Evolutionary conservation across 2,888 invertebrate species (phyloP), one percentile per base, ranked within the genome.

Genomic region (Epinotia ramella): DNA sequence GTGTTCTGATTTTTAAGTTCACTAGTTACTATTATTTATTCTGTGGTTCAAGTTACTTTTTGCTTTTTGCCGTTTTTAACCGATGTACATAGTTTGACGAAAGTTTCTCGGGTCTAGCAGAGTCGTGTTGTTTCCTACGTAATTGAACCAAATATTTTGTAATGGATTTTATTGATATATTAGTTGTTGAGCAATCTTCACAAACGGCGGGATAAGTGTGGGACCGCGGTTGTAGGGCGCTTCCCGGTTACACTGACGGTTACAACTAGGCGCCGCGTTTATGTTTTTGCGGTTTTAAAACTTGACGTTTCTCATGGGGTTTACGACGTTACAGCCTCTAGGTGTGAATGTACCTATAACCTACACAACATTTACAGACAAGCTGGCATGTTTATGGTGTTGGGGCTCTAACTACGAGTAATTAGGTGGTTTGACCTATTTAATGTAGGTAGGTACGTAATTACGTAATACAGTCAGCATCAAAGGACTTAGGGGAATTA

Each of bases 211-310:
- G 79, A 80, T 86, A 84, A 89, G 84, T 91, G 91, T 92, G 92
- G 88, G 92, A 92, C 78, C 85, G 91, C 85, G 91, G 92, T 91
- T 81, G 81, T 73, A 77, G 79, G 84, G 79, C 80, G 86, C 85
- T 91, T 91, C 89, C 87, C 90, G 88, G 82, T 88, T 69, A 71
- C 69, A 28, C 64, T 76, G 65, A 66, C 67, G 24, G 24, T 28
- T 28, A 28, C 2, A 28, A 69, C 24, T 66, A 28, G 56, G 49
- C 70, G 69, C 24, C 49, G 46, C 56, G 7, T 70, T 69, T 70
- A 70, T 66, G 62, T 72, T 72, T 73, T 86, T 90, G 89, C 81
- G 90, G 89, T 91, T 85, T 44, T 56, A 65, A 71, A 71, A 66
- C 64, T n/a, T 28, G 65, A 49, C 24, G 62, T 63, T 67, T 72